Percentiles rank a stretch among this genome's conserved stretches.
Conservation (phyloP, 2,888 invertebrate species). For the Dimorphilus gyrociliatus region DNA sequence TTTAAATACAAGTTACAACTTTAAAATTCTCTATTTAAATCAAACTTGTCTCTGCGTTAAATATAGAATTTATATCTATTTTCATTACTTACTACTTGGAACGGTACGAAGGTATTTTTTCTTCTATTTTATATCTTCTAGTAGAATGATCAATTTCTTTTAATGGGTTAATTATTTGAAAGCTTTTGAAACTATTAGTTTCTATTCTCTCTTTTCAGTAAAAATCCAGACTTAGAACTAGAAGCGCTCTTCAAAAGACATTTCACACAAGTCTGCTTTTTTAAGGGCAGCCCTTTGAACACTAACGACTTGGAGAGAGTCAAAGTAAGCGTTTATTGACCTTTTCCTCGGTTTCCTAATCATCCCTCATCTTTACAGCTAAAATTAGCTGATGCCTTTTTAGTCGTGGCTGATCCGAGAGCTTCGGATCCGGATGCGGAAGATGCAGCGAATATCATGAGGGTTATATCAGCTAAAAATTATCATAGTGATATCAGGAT, state of each 20-base stretch:
- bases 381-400: conserved; percentile 81
- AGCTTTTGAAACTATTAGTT: too few species aligned
- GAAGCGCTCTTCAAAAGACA: conserved; percentile 99
- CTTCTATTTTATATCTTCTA: too few species aligned
- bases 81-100: too few species aligned
- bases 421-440: conserved; percentile 97
- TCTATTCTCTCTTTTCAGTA: conserved; percentile 48
- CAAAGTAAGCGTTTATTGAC: conserved; percentile 51
- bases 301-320: conserved; percentile 97
- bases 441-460: conserved; percentile 98
- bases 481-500: conserved; percentile 95
- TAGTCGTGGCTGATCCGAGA: conserved; percentile 95
- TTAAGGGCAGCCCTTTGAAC: conserved; percentile 62
- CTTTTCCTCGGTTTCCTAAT: neutral
- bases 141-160: too few species aligned
- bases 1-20: too few species aligned
- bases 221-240: conserved; percentile 97
- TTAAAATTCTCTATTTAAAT: too few species aligned
- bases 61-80: too few species aligned
- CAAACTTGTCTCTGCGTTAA: too few species aligned
- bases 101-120: too few species aligned
- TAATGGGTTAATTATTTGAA: too few species aligned
- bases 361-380: too few species aligned
- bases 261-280: conserved; percentile 71
- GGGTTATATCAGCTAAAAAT: conserved; percentile 97